Evolutionary conservation across 2,797 vertebrate genomes (phyloP).

Genomic region (Premnoplex brunnescens): DNA sequence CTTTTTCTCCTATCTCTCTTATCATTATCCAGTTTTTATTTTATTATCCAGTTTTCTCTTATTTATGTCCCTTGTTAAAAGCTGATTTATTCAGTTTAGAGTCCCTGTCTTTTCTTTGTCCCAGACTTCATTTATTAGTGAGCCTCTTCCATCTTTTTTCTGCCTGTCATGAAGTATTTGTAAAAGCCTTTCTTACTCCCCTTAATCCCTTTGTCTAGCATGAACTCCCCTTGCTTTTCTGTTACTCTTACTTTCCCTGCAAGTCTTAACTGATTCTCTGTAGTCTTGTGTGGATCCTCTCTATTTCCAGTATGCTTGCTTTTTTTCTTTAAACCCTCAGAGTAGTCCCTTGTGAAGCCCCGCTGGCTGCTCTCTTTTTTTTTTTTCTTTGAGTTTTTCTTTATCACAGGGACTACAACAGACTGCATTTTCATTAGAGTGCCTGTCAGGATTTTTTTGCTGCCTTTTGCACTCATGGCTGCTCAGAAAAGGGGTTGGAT

Average conservation of each 20-base stretch:
- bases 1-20: not conserved
- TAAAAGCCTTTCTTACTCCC: slow-evolving; percentile 51
- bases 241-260: slow-evolving; percentile 32
- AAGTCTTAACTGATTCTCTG: slow-evolving; percentile 40
- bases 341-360: not conserved
- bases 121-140: slow-evolving; percentile 49
- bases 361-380: not conserved
- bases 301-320: not conserved
- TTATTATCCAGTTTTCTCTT: slow-evolving; percentile 30
- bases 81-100: slow-evolving; percentile 33
- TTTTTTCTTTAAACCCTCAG: not conserved
- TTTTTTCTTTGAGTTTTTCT: slow-evolving; percentile 4
- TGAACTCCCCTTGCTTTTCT: slow-evolving; percentile 51
- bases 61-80: slow-evolving; percentile 52
- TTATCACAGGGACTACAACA: not conserved
- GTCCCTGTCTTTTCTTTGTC: slow-evolving; percentile 41
- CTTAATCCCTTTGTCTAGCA: slow-evolving; percentile 37
- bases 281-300: slow-evolving; percentile 20
- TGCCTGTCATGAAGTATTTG: slow-evolving; percentile 52
- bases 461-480: not conserved
- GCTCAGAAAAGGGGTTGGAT: not conserved
- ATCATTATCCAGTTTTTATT: not conserved
- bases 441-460: not conserved
- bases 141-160: slow-evolving; percentile 45
- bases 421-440: not conserved